phyloP scores from a whole-genome alignment of 2,113 vertebrate species.

The Rhinolophus sinicus region DNA sequence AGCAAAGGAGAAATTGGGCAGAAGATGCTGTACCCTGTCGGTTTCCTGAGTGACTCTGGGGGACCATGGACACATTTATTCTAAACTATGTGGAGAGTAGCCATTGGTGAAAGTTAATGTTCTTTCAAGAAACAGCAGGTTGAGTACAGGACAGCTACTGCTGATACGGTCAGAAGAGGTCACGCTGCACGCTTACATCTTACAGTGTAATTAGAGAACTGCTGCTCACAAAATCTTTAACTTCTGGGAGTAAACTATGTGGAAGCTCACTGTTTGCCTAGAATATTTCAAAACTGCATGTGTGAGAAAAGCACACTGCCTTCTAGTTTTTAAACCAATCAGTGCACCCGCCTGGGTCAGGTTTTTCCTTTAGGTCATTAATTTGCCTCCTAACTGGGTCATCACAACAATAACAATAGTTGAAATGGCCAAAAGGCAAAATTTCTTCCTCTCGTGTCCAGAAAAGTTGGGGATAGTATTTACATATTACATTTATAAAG shows the following conservation, averaged over 20 bases:
- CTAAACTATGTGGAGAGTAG: background rate
- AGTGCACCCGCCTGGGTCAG: background rate
- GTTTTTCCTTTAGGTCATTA: background rate
- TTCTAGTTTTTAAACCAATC: background rate
- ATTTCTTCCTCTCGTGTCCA: background rate
- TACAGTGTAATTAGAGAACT: conserved; percentile 11
- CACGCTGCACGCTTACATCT: background rate
- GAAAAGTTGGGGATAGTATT: background rate
- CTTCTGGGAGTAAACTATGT: background rate
- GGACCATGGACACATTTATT: conserved; percentile 27
- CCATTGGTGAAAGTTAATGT: background rate
- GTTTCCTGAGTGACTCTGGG: conserved; percentile 23
- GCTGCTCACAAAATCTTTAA: background rate
- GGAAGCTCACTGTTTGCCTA: background rate
- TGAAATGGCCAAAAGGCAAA: background rate
- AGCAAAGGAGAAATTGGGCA: conserved; percentile 38
- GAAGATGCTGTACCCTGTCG: conserved; percentile 44
- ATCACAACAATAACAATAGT: background rate
- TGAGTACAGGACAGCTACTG: conserved; percentile 9
- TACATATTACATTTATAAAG: background rate
- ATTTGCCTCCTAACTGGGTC: background rate
- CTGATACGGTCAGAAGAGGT: background rate
- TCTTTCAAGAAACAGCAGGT: conserved; percentile 25
- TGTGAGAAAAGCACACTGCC: background rate
- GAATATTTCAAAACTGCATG: background rate